Percentiles rank a stretch among this genome's conserved stretches.
Evolutionary conservation across 1,140 invertebrate genomes (phyloP).

Genomic region (Procambarus virginalis): DNA sequence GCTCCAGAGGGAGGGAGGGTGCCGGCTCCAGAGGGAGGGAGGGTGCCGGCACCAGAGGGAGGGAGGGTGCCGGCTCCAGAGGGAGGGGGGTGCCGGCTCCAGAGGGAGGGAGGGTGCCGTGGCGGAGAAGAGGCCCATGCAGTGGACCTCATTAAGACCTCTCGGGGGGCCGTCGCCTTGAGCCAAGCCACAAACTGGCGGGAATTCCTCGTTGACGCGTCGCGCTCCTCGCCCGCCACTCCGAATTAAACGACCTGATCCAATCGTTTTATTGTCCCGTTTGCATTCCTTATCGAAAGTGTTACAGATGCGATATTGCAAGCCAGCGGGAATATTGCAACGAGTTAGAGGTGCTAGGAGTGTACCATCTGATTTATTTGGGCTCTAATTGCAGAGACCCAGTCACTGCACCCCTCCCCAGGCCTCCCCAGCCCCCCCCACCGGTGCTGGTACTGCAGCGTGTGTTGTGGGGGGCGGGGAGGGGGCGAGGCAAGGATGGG

Average conservation of each 20-base stretch:
- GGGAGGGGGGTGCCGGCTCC: too few relatives aligned
- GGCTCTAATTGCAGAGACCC: constrained; percentile 37
- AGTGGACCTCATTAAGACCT: too few relatives aligned
- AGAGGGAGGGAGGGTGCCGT: too few relatives aligned
- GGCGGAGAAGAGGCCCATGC: too few relatives aligned
- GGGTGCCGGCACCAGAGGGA: too few relatives aligned
- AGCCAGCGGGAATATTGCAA: constrained; percentile 52
- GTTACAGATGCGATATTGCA: constrained; percentile 49
- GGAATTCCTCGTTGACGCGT: background rate
- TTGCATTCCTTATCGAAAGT: constrained; percentile 59
- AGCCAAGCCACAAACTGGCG: too few relatives aligned
- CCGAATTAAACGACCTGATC: constrained; percentile 24
- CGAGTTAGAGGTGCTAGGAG: background rate
- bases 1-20: too few relatives aligned
- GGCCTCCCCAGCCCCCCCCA: too few relatives aligned
- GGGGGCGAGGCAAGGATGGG: background rate
- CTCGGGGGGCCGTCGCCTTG: too few relatives aligned
- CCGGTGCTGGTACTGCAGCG: background rate
- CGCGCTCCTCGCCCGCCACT: background rate
- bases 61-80: too few relatives aligned
- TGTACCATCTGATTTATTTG: constrained; percentile 37
- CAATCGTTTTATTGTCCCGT: constrained; percentile 52
- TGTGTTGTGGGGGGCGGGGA: background rate
- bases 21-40: too few relatives aligned
- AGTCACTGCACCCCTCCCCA: too few relatives aligned